Base-by-base conservation (phyloP, 2,113 vertebrate species). In the Indri indri region DNA sequence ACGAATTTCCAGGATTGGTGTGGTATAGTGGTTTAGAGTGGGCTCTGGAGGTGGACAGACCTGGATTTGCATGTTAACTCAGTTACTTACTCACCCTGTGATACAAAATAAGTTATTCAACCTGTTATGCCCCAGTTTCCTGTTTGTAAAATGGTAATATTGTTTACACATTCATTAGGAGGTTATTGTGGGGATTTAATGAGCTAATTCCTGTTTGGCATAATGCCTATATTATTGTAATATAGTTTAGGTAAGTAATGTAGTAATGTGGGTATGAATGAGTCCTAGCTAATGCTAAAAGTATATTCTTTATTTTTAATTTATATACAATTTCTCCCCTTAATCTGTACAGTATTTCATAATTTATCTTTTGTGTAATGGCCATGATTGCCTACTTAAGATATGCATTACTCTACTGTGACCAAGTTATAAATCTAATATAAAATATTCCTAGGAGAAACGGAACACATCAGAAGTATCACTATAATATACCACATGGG, bases 361-460 rank as follows among this genome's bases (percentile, higher is more conserved):
- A 88, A 91, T 94, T 73, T 68, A 80, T 85, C 32, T 80, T 54
- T 88, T 88, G 57, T 92, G 34, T 92, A 76, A 74, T 85, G 52
- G 8, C 37, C 85, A 37, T 57, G n/a, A 76, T 83, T 59, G 52
- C 42, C 2, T 93, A 59, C 22, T 73, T 96, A 91, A 66, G 7
- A 27, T 42, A 25, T 81, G 6, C 32, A 40, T 70, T 61, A 47
- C 45, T 61, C 37, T 74, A 40, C 81, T 92, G 4, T 84, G 70
- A 68, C 34, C 50, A 90, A n/a, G 42, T 90, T 90, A 80, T 18
- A 83, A 66, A 77, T 91, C 18, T 70, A 93, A 42, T 45, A 45
- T 57, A 89, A 83, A 92, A 73, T 76, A 13, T 77, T 83, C 6
- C 18, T 76, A 59, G 65, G 42, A 82, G 54, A 59, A 68, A 63